Percentiles rank a stretch among this genome's conserved stretches.
phyloP scores from a whole-genome alignment of 2,797 vertebrate genomes.

The Acanthiza pusilla region DNA sequence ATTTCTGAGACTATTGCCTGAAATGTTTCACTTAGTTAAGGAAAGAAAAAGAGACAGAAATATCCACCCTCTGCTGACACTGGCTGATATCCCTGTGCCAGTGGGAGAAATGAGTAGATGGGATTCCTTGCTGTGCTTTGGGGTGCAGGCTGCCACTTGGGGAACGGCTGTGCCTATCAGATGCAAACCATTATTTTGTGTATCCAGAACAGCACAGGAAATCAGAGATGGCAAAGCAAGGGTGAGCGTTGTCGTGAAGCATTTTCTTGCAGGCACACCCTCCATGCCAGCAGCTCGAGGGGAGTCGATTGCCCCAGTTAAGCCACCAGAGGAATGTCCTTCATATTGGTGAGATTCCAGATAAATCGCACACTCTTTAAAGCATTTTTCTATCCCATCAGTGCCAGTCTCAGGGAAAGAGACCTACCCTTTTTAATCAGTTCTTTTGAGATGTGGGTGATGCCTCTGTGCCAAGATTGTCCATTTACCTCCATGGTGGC shows the following conservation, averaged over 20 bases:
- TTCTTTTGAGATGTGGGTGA: neutral
- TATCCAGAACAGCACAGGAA: neutral
- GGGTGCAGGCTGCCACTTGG: neutral
- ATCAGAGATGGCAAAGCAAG: neutral
- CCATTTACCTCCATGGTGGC: conserved; percentile 6
- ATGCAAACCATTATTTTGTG: neutral
- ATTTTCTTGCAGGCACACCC: neutral
- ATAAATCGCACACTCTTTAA: neutral
- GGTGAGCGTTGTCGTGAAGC: neutral
- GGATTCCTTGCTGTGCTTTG: neutral
- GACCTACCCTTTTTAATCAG: neutral
- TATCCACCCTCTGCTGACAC: neutral
- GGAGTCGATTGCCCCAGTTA: neutral
- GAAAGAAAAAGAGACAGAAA: neutral
- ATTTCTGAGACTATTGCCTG: neutral
- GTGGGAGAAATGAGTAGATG: neutral
- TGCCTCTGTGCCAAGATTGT: neutral
- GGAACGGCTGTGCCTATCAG: neutral
- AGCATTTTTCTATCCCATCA: neutral
- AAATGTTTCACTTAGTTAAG: neutral
- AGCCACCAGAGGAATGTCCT: neutral
- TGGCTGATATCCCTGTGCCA: neutral
- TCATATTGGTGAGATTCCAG: conserved; percentile 14
- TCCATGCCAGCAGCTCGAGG: neutral
- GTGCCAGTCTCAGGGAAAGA: neutral